These are phyloP conservation scores for Vulpes vulpes DNA, from an alignment of 2,113 vertebrate genomes.

Conservation along the genomic window DNA sequence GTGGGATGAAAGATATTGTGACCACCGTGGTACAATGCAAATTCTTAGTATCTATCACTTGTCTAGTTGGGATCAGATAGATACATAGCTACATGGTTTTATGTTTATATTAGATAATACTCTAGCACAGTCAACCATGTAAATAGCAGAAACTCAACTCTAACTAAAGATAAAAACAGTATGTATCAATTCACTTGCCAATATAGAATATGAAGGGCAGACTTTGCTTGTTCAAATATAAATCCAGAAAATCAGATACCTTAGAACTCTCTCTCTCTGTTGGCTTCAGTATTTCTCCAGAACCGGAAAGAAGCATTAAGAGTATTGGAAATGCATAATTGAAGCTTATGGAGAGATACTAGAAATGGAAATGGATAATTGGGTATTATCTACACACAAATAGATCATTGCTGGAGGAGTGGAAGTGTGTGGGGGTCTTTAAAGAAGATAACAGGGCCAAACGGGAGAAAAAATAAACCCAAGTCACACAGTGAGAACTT, in stretches of 20 bases:
- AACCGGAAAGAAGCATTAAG: neutral
- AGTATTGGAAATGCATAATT: neutral
- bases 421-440: neutral
- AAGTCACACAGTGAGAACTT: neutral
- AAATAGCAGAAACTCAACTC: neutral
- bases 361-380: neutral
- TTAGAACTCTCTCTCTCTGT: neutral
- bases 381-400: neutral
- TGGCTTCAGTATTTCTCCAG: neutral
- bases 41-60: neutral
- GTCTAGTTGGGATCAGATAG: neutral
- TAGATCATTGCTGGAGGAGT: neutral
- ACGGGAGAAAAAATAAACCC: neutral
- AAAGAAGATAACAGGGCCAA: neutral
- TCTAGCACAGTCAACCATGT: neutral
- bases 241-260: neutral
- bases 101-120: neutral
- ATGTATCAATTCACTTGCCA: neutral
- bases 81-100: neutral
- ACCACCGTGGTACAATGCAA: neutral
- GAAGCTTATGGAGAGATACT: neutral
- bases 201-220: neutral
- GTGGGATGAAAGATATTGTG: neutral
- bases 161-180: neutral
- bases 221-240: neutral